phyloP scores from a whole-genome alignment of 2,888 invertebrate genomes.

The Acleris cristana region DNA sequence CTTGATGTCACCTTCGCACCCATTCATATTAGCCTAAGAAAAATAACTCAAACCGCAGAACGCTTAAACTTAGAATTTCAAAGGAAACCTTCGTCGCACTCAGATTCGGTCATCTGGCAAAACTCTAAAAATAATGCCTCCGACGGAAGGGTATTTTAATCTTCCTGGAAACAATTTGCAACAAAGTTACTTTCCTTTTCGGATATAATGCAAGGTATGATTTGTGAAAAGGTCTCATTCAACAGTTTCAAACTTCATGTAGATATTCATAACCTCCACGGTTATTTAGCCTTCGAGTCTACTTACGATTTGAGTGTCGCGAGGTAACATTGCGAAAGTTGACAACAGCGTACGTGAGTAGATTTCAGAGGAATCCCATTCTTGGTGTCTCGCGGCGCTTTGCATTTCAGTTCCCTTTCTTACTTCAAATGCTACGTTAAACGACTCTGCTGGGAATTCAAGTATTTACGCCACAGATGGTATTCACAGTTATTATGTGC shows the following conservation, averaged over 20 bases:
- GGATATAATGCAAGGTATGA: constrained; percentile 34
- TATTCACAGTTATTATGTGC: constrained; percentile 30
- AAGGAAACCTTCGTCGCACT: constrained; percentile 26
- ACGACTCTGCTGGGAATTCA: constrained; percentile 44
- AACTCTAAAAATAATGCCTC: constrained; percentile 14
- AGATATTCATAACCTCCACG: constrained; percentile 54
- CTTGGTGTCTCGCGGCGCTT: constrained; percentile 61
- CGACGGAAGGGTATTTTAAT: constrained; percentile 19
- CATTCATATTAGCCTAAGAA: constrained; percentile 49
- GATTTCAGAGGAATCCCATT: constrained; percentile 68
- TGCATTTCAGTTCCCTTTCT: constrained; percentile 67
- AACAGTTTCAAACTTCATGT: constrained; percentile 48
- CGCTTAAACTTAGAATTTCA: constrained; percentile 22
- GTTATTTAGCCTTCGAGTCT: constrained; percentile 73
- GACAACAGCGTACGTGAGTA: constrained; percentile 75
- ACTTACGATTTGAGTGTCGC: constrained; percentile 71
- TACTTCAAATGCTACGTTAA: constrained; percentile 51
- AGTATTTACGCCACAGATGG: constrained; percentile 34
- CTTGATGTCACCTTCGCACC: constrained; percentile 61
- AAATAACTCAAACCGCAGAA: constrained; percentile 19
- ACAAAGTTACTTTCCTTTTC: constrained; percentile 33
- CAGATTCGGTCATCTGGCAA: constrained; percentile 28
- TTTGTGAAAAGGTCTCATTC: constrained; percentile 26
- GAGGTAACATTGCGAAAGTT: constrained; percentile 82
- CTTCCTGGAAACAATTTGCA: constrained; percentile 34